Conservation (phyloP, 2,888 invertebrate genomes). For the Hartigia nigra region DNA sequence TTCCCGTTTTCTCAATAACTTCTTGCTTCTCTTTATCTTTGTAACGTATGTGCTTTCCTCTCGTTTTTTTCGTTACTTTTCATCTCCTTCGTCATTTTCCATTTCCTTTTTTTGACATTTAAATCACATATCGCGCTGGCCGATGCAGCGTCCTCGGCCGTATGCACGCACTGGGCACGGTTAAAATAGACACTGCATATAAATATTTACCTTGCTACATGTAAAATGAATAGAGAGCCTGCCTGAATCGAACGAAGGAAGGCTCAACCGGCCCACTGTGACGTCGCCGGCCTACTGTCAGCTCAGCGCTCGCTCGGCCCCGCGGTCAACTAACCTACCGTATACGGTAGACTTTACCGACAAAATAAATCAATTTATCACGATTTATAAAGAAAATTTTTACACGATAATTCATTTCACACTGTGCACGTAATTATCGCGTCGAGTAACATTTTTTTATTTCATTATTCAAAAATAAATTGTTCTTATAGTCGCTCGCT, state of each 20-base stretch:
- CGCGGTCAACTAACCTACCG: slow-evolving; percentile 66
- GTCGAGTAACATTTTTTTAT: background rate
- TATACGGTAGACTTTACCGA: slow-evolving; percentile 49
- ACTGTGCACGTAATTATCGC: background rate
- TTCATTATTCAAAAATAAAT: background rate
- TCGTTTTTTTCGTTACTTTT: background rate
- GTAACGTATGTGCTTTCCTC: background rate
- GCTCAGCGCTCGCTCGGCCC: slow-evolving; percentile 67
- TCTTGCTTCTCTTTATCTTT: background rate
- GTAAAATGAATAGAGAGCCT: slow-evolving; percentile 65
- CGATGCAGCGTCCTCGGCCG: slow-evolving; percentile 16
- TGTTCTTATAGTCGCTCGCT: slow-evolving; percentile 35
- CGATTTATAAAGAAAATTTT: slow-evolving; percentile 23
- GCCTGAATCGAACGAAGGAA: slow-evolving; percentile 64
- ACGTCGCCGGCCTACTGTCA: slow-evolving; percentile 71
- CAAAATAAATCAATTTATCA: slow-evolving; percentile 41
- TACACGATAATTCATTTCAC: slow-evolving; percentile 30
- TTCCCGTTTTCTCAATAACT: background rate
- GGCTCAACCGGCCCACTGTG: slow-evolving; percentile 68
- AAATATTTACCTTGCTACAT: slow-evolving; percentile 67
- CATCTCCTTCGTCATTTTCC: slow-evolving; percentile 4
- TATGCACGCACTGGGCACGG: slow-evolving; percentile 40
- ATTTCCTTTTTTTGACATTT: background rate
- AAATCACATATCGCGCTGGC: slow-evolving; percentile 19
- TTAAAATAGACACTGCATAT: slow-evolving; percentile 49